Conservation (phyloP, 1,140 invertebrate genomes). For the Drosophila bifasciata region DNA sequence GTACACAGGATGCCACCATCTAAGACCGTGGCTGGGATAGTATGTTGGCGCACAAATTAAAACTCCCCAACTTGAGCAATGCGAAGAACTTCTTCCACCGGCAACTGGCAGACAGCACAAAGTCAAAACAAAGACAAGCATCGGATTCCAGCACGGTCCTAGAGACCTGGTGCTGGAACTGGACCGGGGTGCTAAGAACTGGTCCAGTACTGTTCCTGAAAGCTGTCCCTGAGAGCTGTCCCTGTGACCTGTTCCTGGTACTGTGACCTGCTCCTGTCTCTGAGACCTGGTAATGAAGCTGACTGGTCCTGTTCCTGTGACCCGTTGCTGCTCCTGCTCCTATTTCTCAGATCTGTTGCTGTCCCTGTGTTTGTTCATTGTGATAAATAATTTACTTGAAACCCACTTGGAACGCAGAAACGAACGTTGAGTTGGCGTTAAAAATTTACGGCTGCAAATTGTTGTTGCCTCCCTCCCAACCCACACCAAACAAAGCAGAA, state of each 20-base stretch:
- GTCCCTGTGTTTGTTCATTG: conserved; percentile 33
- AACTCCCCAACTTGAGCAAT: conserved; percentile 19
- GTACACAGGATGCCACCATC: background rate
- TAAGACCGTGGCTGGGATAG: background rate
- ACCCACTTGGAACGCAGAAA: conserved; percentile 40
- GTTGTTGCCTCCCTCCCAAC: conserved; percentile 5
- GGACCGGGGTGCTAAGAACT: too few relatives aligned
- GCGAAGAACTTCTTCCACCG: background rate
- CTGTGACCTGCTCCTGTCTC: too few relatives aligned
- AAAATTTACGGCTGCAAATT: conserved; percentile 53
- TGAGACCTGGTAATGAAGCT: too few relatives aligned
- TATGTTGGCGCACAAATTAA: conserved; percentile 54
- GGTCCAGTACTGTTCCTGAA: too few relatives aligned
- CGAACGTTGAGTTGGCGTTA: conserved; percentile 42
- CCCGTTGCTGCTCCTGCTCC: too few relatives aligned
- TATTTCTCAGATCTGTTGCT: too few relatives aligned
- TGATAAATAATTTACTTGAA: conserved; percentile 68
- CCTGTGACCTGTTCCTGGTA: too few relatives aligned
- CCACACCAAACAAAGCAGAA: too few relatives aligned
- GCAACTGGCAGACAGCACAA: conserved; percentile 25
- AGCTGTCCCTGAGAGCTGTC: too few relatives aligned
- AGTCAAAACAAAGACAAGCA: conserved; percentile 49
- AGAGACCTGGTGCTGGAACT: too few relatives aligned
- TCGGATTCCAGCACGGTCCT: conserved; percentile 9
- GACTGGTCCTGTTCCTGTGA: too few relatives aligned